Evolutionary conservation across 2,888 invertebrate species (phyloP), one percentile per base, ranked within the genome.

Genomic region (Apamea anceps): DNA sequence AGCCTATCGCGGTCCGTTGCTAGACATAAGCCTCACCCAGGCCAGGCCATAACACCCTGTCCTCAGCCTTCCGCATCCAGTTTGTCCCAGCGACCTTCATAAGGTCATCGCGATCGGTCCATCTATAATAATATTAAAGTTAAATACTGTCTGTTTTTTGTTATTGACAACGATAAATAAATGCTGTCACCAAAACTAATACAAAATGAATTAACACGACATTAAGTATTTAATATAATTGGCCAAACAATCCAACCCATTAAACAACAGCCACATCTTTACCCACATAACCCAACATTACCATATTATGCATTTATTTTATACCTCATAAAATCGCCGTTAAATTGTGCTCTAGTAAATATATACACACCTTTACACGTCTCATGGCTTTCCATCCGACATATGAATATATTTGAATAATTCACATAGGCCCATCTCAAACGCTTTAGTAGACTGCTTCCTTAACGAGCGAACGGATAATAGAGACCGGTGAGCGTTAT

Each of bases 371-470:
- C 89, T 89, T 89, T 83, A 89, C 83, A 88, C 88, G 88, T 86
- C 82, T 88, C 92, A 88, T 92, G 92, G 91, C 92, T 91, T 92
- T 90, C 89, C 90, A 91, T 91, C 91, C 89, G 87, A 88, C 92
- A 92, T 93, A 94, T 94, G 94, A 94, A 94, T 94, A 94, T 91
- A 94, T 94, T 94, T 94, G 93, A 94, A 94, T 94, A 94, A 93
- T 93, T 93, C 92, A 78, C 86, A 90, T 92, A 93, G 92, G 93
- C 92, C 88, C 86, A 88, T 89, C 89, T 89, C 88, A 91, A 91
- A 89, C 88, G 91, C 88, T 91, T 91, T 91, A 90, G 87, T 90
- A 84, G 80, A 87, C 80, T 81, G 85, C 80, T 90, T 88, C 87
- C 88, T 87, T 89, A 90, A 89, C 90, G 86, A 89, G 87, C 79